Conservation (phyloP, 2,113 vertebrate genomes). For the Neotragus moschatus region DNA sequence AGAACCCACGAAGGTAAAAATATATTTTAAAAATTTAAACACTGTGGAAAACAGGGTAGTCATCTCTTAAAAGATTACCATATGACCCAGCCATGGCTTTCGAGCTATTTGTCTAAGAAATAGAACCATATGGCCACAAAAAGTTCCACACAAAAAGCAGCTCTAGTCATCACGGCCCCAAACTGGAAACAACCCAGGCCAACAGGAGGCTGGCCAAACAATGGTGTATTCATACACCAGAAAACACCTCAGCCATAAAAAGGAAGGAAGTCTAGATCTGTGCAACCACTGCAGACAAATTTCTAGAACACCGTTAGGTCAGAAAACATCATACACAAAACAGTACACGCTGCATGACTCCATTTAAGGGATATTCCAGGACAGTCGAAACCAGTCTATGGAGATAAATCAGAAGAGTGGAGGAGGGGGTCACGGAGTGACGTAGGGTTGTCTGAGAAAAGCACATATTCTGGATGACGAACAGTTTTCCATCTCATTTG, state of each 20-base stretch:
- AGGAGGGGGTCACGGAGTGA: neutral
- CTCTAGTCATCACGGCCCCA: neutral
- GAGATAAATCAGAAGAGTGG: neutral
- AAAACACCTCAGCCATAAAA: neutral
- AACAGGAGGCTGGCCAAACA: neutral
- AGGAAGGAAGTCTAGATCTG: neutral
- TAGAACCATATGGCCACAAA: neutral
- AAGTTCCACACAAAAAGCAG: neutral
- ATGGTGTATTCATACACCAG: neutral
- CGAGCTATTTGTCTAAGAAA: conserved; percentile 1
- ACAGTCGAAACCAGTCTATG: neutral
- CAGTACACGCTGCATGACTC: neutral
- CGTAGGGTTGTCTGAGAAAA: too few relatives aligned
- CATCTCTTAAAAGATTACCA: neutral
- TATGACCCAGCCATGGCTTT: neutral
- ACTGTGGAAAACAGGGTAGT: neutral
- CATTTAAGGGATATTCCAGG: neutral
- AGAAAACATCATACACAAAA: neutral
- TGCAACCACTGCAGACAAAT: neutral
- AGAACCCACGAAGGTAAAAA: neutral
- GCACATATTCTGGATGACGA: neutral
- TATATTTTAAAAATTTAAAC: neutral
- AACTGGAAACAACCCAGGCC: neutral
- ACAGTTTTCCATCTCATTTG: neutral
- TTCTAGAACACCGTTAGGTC: neutral